Base-by-base conservation (phyloP, 2,113 vertebrate species). In the Noturus placidus region DNA sequence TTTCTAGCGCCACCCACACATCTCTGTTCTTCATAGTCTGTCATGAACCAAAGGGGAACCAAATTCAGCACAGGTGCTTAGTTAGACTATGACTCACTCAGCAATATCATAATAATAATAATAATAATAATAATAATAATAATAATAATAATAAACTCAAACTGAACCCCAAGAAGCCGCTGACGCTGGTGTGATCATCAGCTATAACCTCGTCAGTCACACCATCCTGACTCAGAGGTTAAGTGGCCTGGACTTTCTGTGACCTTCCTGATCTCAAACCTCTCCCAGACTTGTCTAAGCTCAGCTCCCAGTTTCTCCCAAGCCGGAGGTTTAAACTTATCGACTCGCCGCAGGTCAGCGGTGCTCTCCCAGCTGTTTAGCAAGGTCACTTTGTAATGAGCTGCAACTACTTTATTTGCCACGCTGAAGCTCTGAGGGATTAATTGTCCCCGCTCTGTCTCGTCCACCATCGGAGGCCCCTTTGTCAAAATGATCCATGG, bases 401-500 rank as follows among this genome's bases (percentile, higher is more conserved):
- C 95, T 95, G 95, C 93, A 94, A 94, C 94, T 94, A 93, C 95
- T 96, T 95, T 96, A 95, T 96, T 96, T 95, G 95, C 94, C 93
- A 94, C 77, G 87, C 92, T 90, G 95, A 94, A 95, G 93, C 95
- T 97, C 94, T 91, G 90, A 94, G 96, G 96, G 94, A 97, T 97
- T 96, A 96, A 97, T 96, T 96, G 96, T 96, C 95, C 95, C 93
- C 84, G 89, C 94, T 95, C 93, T 92, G 95, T 95, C 95, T 96
- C 95, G 93, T 95, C 95, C 93, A 91, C 92, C 93, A 92, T 96
- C 95, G 93, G 91, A 93, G 94, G 91, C 92, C 20, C 89, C 95
- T 94, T 95, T 96, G 95, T 96, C 96, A 96, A 95, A 95, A 95
- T 95, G 95, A 96, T 96, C 94, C 95, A 95, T 95, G 92, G 93